Base-by-base conservation (phyloP, 2,888 invertebrate genomes). In the Copidosoma aretas region DNA sequence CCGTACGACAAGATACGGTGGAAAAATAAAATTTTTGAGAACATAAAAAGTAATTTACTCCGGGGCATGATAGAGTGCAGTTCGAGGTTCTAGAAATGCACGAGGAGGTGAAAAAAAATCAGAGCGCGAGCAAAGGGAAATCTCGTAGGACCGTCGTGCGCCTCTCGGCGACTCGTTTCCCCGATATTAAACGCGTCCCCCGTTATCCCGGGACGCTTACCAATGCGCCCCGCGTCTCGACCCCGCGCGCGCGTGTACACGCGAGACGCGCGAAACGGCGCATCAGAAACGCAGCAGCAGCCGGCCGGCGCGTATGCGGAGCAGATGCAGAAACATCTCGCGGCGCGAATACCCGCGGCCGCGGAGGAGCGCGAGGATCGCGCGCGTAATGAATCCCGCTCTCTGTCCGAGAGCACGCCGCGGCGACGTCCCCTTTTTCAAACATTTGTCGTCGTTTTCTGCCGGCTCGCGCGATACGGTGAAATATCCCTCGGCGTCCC, bases 161-260 rank as follows among this genome's bases (percentile, higher is more conserved):
- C n/a, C n/a, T n/a, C n/a, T n/a, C n/a, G n/a, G n/a, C n/a, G n/a
- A n/a, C n/a, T n/a, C n/a, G n/a, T n/a, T 79, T 75, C 77, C 77
- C 77, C 77, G 77, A 82, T 82, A 81, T 79, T 82, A 79, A 82
- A 82, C 81, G 81, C 77, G 79, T 80, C 78, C 80, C 79, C 77
- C 79, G 81, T 79, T 77, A 79, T 77, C 74, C 75, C 75, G 67
- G 75, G 82, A 83, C 82, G 78, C 80, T 75, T 80, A 82, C 82
- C 82, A 83, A 83, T 83, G 82, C 75, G 43, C 17, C 76, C 77
- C 75, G 75, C 77, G 32, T 32, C 32, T 77, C 77, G 71, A 54
- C 52, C 60, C 56, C 21, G 54, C 49, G 60, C 32, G 8, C 17
- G 3, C 3, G 8, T 46, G 17, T 46, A 46, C 32, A 46, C 56